phyloP scores from a whole-genome alignment of 2,113 vertebrate genomes.

The Rhinopomastus cyanomelas region DNA sequence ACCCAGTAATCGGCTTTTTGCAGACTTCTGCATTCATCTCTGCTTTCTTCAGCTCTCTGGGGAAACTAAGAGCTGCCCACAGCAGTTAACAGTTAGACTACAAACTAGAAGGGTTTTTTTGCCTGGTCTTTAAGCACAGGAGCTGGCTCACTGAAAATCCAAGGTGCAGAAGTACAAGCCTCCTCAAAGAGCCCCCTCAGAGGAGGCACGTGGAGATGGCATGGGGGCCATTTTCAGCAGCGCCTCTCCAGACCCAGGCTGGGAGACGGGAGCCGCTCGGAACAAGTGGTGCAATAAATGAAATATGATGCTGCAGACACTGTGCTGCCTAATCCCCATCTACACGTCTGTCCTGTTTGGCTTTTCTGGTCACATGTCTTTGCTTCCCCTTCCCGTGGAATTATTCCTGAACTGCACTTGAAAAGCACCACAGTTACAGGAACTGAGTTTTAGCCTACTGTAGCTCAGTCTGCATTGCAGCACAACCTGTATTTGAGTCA shows the following conservation, averaged over 20 bases:
- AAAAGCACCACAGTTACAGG: background rate
- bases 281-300: background rate
- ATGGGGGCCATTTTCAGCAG: background rate
- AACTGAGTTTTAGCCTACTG: background rate
- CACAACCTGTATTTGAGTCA: background rate
- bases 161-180: background rate
- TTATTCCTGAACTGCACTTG: background rate
- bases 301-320: slow-evolving; percentile 13
- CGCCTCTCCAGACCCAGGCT: background rate
- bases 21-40: background rate
- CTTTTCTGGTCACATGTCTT: background rate
- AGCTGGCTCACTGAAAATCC: background rate
- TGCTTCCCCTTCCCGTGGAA: background rate
- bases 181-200: background rate
- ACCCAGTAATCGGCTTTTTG: background rate
- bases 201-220: background rate
- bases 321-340: slow-evolving; percentile 1
- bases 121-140: background rate
- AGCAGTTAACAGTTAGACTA: background rate
- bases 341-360: background rate
- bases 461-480: background rate
- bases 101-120: background rate
- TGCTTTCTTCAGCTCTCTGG: background rate
- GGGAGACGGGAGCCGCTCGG: background rate
- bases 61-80: background rate